phyloP scores from a whole-genome alignment of 2,797 vertebrate species.

The Argentina silus region DNA sequence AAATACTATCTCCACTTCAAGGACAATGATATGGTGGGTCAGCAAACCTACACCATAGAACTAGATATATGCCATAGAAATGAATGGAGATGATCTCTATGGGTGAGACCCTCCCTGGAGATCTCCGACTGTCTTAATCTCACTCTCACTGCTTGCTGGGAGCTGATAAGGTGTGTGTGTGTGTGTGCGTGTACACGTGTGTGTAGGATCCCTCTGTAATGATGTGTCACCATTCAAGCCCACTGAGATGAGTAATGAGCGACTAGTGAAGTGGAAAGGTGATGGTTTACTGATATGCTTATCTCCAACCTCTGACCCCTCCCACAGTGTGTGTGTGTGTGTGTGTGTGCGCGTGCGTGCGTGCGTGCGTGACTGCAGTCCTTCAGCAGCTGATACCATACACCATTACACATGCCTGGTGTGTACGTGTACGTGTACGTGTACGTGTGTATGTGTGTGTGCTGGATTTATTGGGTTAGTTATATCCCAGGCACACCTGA shows the following conservation, averaged over 20 bases:
- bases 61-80: too few species aligned
- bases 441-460: conserved; percentile 1
- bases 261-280: background rate
- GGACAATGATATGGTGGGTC: conserved; percentile 86
- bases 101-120: background rate
- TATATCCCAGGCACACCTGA: conserved; percentile 44
- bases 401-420: conserved; percentile 22
- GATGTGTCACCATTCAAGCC: background rate
- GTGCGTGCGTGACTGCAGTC: background rate
- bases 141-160: background rate
- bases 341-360: background rate
- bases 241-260: background rate
- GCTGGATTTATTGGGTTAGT: conserved; percentile 43
- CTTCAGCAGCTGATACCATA: conserved; percentile 25
- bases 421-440: background rate
- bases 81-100: background rate
- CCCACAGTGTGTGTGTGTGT: conserved; percentile 4
- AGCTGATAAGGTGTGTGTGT: background rate
- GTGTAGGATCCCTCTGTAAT: background rate
- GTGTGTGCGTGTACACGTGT: too few species aligned
- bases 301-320: background rate
- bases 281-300: background rate
- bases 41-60: background rate
- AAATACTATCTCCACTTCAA: conserved; percentile 81
- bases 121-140: background rate